phyloP scores from a whole-genome alignment of 2,113 vertebrate genomes.

The Hemibates koningsi region DNA sequence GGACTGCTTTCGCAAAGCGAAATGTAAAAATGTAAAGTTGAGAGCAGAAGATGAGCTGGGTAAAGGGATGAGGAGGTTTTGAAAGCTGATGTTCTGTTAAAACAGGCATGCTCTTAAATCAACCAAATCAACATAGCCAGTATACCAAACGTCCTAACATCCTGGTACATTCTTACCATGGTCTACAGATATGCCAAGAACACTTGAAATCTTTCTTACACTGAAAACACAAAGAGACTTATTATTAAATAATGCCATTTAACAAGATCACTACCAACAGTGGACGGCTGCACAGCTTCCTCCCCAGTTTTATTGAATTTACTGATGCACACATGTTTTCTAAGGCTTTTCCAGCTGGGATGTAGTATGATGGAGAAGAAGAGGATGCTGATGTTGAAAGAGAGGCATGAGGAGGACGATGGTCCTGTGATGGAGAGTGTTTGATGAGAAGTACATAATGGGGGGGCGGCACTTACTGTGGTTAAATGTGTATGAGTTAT shows the following conservation, averaged over 20 bases:
- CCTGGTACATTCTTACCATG: conserved; percentile 87
- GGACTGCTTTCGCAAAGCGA: not conserved
- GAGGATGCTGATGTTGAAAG: not conserved
- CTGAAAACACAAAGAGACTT: conserved; percentile 98
- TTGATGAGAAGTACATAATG: not conserved
- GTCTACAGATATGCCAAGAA: conserved; percentile 99
- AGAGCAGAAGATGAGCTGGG: conserved; percentile 30
- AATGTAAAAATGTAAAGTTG: not conserved
- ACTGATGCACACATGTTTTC: not conserved
- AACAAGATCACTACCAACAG: not conserved
- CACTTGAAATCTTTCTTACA: conserved; percentile 99
- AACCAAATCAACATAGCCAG: conserved; percentile 36
- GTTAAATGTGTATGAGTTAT: conserved; percentile 99
- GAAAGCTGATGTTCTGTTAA: conserved; percentile 25
- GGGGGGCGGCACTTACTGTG: conserved; percentile 85
- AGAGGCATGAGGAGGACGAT: conserved; percentile 59
- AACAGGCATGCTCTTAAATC: conserved; percentile 38
- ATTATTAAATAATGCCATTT: conserved; percentile 65
- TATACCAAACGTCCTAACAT: conserved; percentile 68
- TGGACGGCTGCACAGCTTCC: not conserved
- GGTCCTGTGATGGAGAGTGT: not conserved
- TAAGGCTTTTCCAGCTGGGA: not conserved
- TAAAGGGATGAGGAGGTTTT: conserved; percentile 5
- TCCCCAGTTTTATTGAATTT: not conserved
- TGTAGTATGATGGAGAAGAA: conserved; percentile 2